phyloP scores from a whole-genome alignment of 2,888 invertebrate genomes.

The Acleris emargana region DNA sequence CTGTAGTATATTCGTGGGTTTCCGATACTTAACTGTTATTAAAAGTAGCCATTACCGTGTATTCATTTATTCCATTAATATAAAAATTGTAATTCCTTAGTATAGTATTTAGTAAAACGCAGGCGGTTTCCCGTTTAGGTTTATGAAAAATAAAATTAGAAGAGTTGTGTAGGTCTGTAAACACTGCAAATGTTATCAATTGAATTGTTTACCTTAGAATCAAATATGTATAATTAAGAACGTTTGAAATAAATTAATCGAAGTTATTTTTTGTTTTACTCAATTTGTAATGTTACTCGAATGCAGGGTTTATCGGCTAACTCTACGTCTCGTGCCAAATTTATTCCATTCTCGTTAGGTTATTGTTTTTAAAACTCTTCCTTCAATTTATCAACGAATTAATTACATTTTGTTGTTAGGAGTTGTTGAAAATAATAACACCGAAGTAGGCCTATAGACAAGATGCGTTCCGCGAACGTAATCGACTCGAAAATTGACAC shows the following conservation, averaged over 20 bases:
- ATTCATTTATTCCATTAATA: too few species aligned
- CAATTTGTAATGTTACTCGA: neutral
- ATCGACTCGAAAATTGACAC: too few species aligned
- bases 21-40: neutral
- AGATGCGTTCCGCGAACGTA: too few species aligned
- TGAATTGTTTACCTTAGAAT: constrained; percentile 24
- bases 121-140: neutral
- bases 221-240: constrained; percentile 8
- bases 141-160: constrained; percentile 3
- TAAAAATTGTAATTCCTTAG: too few species aligned
- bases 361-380: too few species aligned
- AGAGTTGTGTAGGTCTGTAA: constrained; percentile 3
- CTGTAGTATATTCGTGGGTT: neutral
- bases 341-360: too few species aligned
- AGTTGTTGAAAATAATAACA: too few species aligned
- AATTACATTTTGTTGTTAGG: too few species aligned
- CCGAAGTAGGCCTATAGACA: too few species aligned
- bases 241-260: constrained; percentile 30
- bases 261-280: constrained; percentile 25
- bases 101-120: neutral
- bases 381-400: too few species aligned
- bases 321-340: too few species aligned
- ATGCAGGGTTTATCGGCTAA: too few species aligned
- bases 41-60: neutral
- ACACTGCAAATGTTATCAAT: constrained; percentile 19